Conservation (phyloP, 2,888 invertebrate species). For the Nudaria mundana region DNA sequence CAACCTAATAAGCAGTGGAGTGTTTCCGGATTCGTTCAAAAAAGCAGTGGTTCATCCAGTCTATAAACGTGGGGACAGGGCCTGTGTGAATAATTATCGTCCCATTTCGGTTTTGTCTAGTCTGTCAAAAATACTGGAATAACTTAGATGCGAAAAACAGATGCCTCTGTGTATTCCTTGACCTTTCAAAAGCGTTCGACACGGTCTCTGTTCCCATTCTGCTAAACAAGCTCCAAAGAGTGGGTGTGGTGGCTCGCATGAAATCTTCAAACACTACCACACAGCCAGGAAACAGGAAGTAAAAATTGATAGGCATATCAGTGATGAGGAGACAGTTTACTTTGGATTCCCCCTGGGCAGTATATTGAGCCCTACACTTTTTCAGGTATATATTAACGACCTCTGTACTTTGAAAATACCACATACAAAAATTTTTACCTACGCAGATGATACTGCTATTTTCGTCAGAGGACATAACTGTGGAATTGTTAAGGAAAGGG, state of each 20-base stretch:
- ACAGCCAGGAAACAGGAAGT: neutral
- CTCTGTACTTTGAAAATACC: neutral
- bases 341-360: neutral
- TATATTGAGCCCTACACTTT: neutral
- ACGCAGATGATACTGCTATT: neutral
- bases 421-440: neutral
- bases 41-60: neutral
- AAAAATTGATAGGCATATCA: neutral
- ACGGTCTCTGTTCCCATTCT: neutral
- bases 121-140: neutral
- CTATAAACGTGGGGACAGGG: neutral
- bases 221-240: neutral
- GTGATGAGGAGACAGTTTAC: neutral
- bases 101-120: neutral
- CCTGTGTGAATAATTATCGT: neutral
- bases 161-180: neutral
- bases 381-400: neutral
- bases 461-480: no score
- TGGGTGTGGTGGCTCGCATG: neutral
- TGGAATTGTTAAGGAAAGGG: neutral
- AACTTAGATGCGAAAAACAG: neutral
- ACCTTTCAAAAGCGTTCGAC: neutral
- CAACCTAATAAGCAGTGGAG: neutral
- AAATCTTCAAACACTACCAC: neutral
- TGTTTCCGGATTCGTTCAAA: neutral